Conservation (phyloP, 2,888 invertebrate genomes). For the Xestia c-nigrum region DNA sequence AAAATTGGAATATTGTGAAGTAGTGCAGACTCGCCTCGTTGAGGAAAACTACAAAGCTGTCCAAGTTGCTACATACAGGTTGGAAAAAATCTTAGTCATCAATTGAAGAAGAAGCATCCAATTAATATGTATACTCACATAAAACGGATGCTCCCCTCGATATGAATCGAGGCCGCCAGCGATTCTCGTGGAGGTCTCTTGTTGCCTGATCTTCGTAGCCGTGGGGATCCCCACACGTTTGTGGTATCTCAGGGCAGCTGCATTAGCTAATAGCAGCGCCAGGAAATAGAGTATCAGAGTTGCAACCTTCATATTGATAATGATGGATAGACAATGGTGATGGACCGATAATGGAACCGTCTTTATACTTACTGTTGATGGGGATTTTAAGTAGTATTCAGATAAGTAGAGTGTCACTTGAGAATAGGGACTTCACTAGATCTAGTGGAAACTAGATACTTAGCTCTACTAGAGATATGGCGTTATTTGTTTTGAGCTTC, state of each 20-base stretch:
- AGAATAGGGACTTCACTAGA: neutral
- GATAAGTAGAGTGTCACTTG: slow-evolving; percentile 2
- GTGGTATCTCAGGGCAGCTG: neutral
- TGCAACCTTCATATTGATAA: slow-evolving; percentile 1
- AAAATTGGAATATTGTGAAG: no score
- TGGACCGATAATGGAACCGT: neutral
- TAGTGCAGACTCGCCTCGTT: no score
- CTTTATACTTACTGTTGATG: neutral
- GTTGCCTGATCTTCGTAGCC: slow-evolving; percentile 12
- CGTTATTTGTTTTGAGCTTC: neutral
- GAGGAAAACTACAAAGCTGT: neutral
- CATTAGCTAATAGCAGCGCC: neutral
- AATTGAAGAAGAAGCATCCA: neutral
- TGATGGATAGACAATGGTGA: neutral
- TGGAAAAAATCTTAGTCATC: neutral
- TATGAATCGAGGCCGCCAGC: slow-evolving; percentile 4
- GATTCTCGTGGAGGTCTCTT: slow-evolving; percentile 6
- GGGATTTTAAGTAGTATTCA: neutral
- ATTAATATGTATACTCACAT: slow-evolving; percentile 2
- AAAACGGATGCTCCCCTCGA: slow-evolving; percentile 4
- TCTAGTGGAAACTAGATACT: neutral
- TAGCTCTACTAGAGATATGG: neutral
- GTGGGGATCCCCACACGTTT: slow-evolving; percentile 9
- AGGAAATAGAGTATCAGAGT: neutral
- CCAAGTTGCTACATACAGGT: neutral